phyloP scores from a whole-genome alignment of 1,140 invertebrate genomes.

The Scaptomyza pallida region DNA sequence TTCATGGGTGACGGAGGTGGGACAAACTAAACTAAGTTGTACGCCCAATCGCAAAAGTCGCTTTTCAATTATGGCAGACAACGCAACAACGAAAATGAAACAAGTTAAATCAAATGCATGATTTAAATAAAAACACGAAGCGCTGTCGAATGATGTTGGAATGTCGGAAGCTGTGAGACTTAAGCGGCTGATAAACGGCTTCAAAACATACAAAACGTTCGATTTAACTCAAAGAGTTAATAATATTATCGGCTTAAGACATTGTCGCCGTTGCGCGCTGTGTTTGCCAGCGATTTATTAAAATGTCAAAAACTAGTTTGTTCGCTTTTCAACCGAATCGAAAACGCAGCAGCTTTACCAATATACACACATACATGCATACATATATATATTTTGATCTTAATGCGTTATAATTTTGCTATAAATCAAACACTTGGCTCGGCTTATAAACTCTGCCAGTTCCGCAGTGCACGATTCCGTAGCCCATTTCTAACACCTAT shows the following conservation, averaged over 20 bases:
- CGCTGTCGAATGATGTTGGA: slow-evolving; percentile 6
- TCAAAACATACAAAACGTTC: slow-evolving; percentile 79
- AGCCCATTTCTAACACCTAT: slow-evolving; percentile 71
- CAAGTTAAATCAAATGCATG: slow-evolving; percentile 34
- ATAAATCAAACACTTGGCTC: slow-evolving; percentile 75
- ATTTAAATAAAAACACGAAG: slow-evolving; percentile 34
- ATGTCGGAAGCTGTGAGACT: slow-evolving; percentile 61
- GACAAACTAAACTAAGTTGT: neutral
- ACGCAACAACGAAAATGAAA: slow-evolving; percentile 14
- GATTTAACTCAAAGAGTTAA: slow-evolving; percentile 79
- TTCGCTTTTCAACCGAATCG: slow-evolving; percentile 37
- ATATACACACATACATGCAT: too few relatives aligned
- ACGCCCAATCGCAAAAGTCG: slow-evolving; percentile 27
- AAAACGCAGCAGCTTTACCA: slow-evolving; percentile 32
- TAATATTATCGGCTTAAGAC: slow-evolving; percentile 82
- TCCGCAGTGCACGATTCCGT: slow-evolving; percentile 32
- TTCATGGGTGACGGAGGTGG: neutral
- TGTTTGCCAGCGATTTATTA: slow-evolving; percentile 70
- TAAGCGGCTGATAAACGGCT: slow-evolving; percentile 78
- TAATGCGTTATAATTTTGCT: slow-evolving; percentile 81
- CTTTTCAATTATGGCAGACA: slow-evolving; percentile 63
- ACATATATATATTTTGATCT: slow-evolving; percentile 76
- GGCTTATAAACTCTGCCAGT: slow-evolving; percentile 64
- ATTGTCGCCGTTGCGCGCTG: slow-evolving; percentile 73
- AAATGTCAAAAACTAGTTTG: slow-evolving; percentile 79